Base-by-base conservation (phyloP, 2,113 vertebrate genomes). In the Agelaius tricolor region DNA sequence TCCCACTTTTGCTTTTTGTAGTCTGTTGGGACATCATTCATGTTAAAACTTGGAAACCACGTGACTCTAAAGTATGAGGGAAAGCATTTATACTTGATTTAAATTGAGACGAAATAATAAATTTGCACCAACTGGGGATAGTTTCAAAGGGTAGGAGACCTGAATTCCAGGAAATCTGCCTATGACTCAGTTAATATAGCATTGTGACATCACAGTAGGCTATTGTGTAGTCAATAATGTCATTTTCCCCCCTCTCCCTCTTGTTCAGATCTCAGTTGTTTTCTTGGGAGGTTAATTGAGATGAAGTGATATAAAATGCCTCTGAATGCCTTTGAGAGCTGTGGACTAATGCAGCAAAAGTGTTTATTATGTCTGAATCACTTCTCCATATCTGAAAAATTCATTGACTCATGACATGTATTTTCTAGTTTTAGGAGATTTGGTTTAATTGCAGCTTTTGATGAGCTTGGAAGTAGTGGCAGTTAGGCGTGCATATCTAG, bases 281-380 rank as follows among this genome's bases (percentile, higher is more conserved):
- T 91, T 92, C 68, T 76, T 81, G 59, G 68, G 57, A 95, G 61
- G 63, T 85, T 92, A 96, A 90, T 89, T 95, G 90, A 93, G 87
- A 94, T 87, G 51, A 87, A 84, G 79, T 62, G 77, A 80, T 71
- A 81, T 54, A 63, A 75, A 90, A 87, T 84, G 75, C 71, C 83
- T 89, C 83, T 67, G 76, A 92, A 87, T 84, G 75, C 71, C 83
- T 89, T 80, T 67, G 76, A 92, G 87, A 52, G 89, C 51, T 2
- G 23, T 76, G 52, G 54, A 95, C 87, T 92, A 92, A 87, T 69
- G 54, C 68, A 92, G 52, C 35, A 63, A 13, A 87, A 89, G 72
- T 66, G 80, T 92, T 88, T 90, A 75, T 82, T 63, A 21, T 80
- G 69, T 14, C 49, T 93, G 66, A 88, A 92, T 81, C 62, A 51